Conservation (phyloP, 30 jellyfish, hydroid and myxozoan species). For the Aurelia aurita region DNA sequence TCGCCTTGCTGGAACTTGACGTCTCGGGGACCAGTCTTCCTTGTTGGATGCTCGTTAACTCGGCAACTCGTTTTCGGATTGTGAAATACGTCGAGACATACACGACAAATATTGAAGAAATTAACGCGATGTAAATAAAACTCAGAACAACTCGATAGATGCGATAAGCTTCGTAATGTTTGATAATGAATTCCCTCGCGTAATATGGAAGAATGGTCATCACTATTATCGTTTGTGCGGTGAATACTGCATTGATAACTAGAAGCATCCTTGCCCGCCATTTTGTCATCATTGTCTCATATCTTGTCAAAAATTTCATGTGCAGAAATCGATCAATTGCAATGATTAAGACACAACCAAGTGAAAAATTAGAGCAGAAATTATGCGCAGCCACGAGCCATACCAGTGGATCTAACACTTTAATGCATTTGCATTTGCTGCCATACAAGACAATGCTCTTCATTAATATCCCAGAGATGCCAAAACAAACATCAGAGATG, state of each 20-base stretch:
- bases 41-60: background rate
- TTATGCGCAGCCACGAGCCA: background rate
- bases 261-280: conserved; percentile 26
- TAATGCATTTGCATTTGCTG: background rate
- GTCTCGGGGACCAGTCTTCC: background rate
- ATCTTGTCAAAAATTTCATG: conserved; percentile 25
- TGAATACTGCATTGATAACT: conserved; percentile 10
- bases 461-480: background rate
- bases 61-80: background rate
- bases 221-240: conserved; percentile 2
- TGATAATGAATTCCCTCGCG: background rate
- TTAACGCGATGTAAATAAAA: background rate
- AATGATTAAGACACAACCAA: conserved; percentile 14
- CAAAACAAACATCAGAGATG: conserved; percentile 29
- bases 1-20: background rate
- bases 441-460: background rate
- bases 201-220: conserved; percentile 9
- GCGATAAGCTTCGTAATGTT: conserved; percentile 1
- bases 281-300: conserved; percentile 33
- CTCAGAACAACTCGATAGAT: conserved; percentile 41
- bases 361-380: conserved; percentile 40
- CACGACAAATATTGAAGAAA: background rate
- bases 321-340: conserved; percentile 59
- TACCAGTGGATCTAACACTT: background rate
- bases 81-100: conserved; percentile 31